A percentile compares a stretch with the other conserved stretches of the same genome.
These are phyloP conservation scores for Cerastoderma edule DNA, from an alignment of 2,888 invertebrate species.

Conservation along the genomic window DNA sequence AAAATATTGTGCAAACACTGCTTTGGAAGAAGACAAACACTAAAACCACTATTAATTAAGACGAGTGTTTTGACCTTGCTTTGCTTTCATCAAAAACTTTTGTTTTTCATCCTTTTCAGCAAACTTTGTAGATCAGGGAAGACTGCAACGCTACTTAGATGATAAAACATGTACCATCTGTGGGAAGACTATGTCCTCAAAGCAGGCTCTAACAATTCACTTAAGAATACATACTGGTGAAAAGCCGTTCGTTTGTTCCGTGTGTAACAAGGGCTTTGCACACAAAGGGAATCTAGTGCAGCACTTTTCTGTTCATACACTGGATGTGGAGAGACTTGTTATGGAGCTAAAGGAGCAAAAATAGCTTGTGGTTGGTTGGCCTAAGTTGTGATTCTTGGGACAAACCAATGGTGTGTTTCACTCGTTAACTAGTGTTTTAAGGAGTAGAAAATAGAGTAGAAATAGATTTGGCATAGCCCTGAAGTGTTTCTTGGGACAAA, in stretches of 20 bases:
- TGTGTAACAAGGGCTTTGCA: slow-evolving; percentile 36
- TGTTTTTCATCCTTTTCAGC: not conserved
- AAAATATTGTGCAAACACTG: no score
- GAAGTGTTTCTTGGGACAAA: no score
- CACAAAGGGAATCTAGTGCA: slow-evolving; percentile 40
- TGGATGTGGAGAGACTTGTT: no score
- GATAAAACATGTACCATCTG: slow-evolving; percentile 29
- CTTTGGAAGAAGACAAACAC: no score
- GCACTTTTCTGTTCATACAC: no score
- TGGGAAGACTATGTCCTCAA: slow-evolving; percentile 28
- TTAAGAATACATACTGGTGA: slow-evolving; percentile 40
- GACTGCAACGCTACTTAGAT: not conserved
- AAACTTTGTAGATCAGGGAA: not conserved
- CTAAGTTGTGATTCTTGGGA: not conserved
- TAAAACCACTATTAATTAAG: no score
- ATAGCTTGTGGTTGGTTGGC: not conserved
- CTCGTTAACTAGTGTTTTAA: no score
- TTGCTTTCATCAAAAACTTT: no score
- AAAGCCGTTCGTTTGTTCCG: slow-evolving; percentile 31
- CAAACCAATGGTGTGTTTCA: no score
- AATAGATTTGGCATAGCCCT: no score
- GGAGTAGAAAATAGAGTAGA: no score
- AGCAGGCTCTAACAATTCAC: slow-evolving; percentile 29
- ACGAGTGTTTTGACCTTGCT: no score
- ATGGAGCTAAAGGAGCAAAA: slow-evolving; percentile 4